Conservation (phyloP, 2,888 invertebrate genomes). For the Drosophila nr. fundita region DNA sequence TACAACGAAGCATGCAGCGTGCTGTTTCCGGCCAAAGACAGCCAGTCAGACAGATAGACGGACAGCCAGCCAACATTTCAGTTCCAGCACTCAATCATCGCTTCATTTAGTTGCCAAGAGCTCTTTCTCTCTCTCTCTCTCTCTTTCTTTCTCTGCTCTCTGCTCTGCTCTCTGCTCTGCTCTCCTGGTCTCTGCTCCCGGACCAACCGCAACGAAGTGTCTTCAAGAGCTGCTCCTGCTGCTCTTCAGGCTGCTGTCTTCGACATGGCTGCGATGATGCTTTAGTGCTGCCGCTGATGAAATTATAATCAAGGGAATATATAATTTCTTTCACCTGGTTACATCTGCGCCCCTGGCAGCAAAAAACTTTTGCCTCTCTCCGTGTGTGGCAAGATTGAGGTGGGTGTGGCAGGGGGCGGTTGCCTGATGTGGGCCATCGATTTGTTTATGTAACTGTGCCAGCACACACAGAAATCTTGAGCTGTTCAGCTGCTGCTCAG, state of each 20-base stretch:
- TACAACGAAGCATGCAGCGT: conserved; percentile 56
- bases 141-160: no score
- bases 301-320: conserved; percentile 84
- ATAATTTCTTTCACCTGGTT: conserved; percentile 83
- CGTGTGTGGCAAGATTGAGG: conserved; percentile 16
- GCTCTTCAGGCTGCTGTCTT: conserved; percentile 54
- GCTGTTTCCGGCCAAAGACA: conserved; percentile 59
- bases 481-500: conserved; percentile 42
- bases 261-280: conserved; percentile 70
- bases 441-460: conserved; percentile 55
- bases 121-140: no score
- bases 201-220: conserved; percentile 59
- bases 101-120: conserved; percentile 10
- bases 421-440: conserved; percentile 48
- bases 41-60: conserved; percentile 18
- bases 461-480: conserved; percentile 22
- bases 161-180: background rate
- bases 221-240: conserved; percentile 14
- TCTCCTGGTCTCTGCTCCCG: conserved; percentile 16
- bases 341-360: conserved; percentile 54
- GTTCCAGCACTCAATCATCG: conserved; percentile 25
- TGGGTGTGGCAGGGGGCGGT: background rate
- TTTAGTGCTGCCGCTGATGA: conserved; percentile 82
- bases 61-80: conserved; percentile 11
- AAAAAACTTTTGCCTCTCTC: conserved; percentile 60